Evolutionary conservation across 2,888 invertebrate genomes (phyloP).

Genomic region (Luffia ferchaultella): DNA sequence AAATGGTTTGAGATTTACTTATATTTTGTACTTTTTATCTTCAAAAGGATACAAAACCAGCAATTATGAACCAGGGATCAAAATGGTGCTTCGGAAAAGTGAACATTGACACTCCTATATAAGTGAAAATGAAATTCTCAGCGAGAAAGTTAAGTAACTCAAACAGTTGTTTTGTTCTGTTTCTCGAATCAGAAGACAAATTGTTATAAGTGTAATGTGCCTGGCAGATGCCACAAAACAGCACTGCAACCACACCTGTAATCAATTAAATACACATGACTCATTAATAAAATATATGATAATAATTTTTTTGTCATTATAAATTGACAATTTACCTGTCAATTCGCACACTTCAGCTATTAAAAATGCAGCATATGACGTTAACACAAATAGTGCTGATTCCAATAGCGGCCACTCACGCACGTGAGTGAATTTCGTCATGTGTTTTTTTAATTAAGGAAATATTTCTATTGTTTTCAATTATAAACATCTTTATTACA

Average conservation of each 20-base stretch:
- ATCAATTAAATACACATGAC: slow-evolving; percentile 7
- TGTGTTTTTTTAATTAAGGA: slow-evolving; percentile 55
- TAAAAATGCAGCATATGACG: slow-evolving; percentile 97
- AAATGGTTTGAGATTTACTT: too few species aligned
- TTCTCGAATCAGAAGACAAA: slow-evolving; percentile 85
- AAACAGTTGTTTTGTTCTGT: slow-evolving; percentile 90
- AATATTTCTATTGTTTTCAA: slow-evolving; percentile 6
- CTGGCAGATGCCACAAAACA: slow-evolving; percentile 99
- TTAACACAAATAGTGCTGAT: slow-evolving; percentile 94
- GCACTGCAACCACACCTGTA: slow-evolving; percentile 91
- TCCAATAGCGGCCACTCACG: slow-evolving; percentile 95
- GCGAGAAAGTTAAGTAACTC: slow-evolving; percentile 95
- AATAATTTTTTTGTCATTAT: too few species aligned
- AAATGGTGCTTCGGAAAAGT: slow-evolving; percentile 96
- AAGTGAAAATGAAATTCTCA: slow-evolving; percentile 98
- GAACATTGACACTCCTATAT: slow-evolving; percentile 98
- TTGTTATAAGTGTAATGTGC: slow-evolving; percentile 99
- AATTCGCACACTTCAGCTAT: slow-evolving; percentile 95
- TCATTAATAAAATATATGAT: too few species aligned
- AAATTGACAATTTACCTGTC: slow-evolving; percentile 74
- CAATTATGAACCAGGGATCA: slow-evolving; percentile 89
- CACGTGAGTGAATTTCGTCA: slow-evolving; percentile 95
- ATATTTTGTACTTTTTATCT: too few species aligned
- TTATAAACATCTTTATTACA: background rate
- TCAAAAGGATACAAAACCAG: slow-evolving; percentile 94